Evolutionary conservation across 2,113 vertebrate genomes (phyloP).

Genomic region (Tinamus guttatus): DNA sequence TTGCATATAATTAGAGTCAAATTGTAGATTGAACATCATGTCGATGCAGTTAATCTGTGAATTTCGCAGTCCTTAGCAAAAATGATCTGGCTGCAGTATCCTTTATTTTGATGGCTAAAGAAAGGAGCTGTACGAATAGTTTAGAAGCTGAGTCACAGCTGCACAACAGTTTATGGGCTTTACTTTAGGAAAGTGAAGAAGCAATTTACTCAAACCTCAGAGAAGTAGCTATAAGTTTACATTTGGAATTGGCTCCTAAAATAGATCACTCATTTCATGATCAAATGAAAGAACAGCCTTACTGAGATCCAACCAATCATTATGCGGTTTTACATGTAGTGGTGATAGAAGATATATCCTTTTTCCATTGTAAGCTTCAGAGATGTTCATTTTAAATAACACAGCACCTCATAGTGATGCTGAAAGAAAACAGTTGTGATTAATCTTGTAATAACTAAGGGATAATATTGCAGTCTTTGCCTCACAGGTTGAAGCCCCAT

Average conservation of each 20-base stretch:
- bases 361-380: neutral
- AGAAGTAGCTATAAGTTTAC: neutral
- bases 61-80: neutral
- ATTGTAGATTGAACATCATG: neutral
- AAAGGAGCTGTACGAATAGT: neutral
- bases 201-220: neutral
- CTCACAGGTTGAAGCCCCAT: neutral
- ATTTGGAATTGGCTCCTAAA: conserved; percentile 9
- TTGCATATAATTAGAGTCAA: neutral
- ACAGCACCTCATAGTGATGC: fast-evolving
- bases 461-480: neutral
- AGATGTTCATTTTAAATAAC: neutral
- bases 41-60: neutral
- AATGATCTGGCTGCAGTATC: neutral
- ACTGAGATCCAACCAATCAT: neutral
- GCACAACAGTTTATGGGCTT: neutral
- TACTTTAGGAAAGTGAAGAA: neutral
- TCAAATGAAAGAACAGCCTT: neutral
- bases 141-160: conserved; percentile 31
- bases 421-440: neutral
- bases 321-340: neutral
- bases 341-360: neutral
- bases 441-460: neutral
- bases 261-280: neutral
- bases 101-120: conserved; percentile 7